Percentiles rank a stretch among this genome's conserved stretches.
These are phyloP conservation scores for Catonia carolina DNA, from an alignment of 2,888 invertebrate species.

Conservation along the genomic window DNA sequence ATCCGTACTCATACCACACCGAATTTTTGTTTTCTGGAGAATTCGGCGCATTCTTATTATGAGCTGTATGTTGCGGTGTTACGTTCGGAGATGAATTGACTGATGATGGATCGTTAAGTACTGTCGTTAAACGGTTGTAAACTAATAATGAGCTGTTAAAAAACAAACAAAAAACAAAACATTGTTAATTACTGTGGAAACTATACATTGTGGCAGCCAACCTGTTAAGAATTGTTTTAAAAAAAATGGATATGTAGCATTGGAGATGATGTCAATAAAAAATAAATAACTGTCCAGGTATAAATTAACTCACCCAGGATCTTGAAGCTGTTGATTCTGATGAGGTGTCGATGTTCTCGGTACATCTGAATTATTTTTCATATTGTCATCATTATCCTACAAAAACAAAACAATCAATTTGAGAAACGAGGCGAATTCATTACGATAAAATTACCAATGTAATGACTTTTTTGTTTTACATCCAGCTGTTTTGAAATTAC, in stretches of 20 bases:
- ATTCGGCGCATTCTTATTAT: slow-evolving; percentile 42
- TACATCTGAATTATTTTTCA: slow-evolving; percentile 30
- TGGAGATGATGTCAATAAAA: no score
- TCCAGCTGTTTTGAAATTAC: no score
- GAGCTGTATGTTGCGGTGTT: slow-evolving; percentile 40
- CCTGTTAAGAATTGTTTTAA: no score
- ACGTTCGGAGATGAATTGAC: slow-evolving; percentile 39
- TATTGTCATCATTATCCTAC: slow-evolving; percentile 33
- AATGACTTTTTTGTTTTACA: no score
- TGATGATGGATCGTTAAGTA: slow-evolving; percentile 50
- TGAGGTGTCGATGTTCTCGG: slow-evolving; percentile 40
- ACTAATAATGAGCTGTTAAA: slow-evolving; percentile 55
- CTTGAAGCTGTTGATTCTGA: slow-evolving; percentile 37
- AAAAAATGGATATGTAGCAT: no score
- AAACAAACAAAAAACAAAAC: neutral
- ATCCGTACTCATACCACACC: slow-evolving; percentile 91
- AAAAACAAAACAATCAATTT: no score
- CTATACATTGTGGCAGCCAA: no score
- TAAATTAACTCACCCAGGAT: slow-evolving; percentile 29
- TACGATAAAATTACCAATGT: no score
- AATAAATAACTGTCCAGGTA: no score
- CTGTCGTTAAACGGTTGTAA: slow-evolving; percentile 68
- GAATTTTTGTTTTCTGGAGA: slow-evolving; percentile 43
- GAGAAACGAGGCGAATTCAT: no score
- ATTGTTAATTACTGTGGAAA: neutral